Evolutionary conservation across 2,113 vertebrate species (phyloP).

Genomic region (Cavia porcellus): DNA sequence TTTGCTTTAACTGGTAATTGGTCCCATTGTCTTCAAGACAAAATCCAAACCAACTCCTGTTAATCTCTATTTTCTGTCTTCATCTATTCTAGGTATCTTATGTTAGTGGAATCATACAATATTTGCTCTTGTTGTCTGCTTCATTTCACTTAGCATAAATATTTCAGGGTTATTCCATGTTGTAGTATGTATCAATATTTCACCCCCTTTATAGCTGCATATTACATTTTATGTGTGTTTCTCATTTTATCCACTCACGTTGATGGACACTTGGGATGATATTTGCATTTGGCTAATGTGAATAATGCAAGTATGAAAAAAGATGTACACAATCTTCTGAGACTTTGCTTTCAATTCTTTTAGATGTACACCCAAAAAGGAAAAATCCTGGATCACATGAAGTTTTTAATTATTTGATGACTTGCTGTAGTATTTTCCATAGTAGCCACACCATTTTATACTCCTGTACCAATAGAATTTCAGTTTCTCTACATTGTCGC

Average conservation of each 20-base stretch:
- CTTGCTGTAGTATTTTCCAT: not conserved
- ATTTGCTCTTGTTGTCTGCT: not conserved
- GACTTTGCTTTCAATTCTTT: not conserved
- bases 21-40: conserved; percentile 6
- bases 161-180: not conserved
- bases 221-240: not conserved
- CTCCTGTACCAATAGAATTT: not conserved
- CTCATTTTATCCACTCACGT: not conserved
- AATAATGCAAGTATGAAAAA: not conserved
- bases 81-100: not conserved
- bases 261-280: not conserved
- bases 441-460: not conserved
- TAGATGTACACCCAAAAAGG: not conserved
- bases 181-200: not conserved
- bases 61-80: not conserved
- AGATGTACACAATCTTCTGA: not conserved
- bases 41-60: not conserved
- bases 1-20: not conserved
- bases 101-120: not conserved
- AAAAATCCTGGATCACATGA: not conserved
- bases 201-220: not conserved
- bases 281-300: not conserved
- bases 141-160: not conserved
- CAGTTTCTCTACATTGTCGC: not conserved
- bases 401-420: not conserved